phyloP scores from a whole-genome alignment of 2,113 vertebrate genomes.

The Polypterus bichir region DNA sequence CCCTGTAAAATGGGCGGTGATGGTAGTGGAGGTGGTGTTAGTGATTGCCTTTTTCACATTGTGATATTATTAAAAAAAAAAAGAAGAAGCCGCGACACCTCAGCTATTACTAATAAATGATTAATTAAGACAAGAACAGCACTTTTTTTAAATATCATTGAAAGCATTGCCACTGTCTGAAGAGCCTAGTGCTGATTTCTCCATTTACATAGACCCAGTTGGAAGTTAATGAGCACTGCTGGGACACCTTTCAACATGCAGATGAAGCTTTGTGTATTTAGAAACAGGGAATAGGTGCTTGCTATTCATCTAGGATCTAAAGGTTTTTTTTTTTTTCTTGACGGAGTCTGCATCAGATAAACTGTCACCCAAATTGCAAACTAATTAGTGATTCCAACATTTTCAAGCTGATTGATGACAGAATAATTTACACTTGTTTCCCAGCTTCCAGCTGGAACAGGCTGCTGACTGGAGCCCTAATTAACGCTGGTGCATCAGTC shows the following conservation, averaged over 20 bases:
- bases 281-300: conserved; percentile 68
- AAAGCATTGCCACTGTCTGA: conserved; percentile 56
- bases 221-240: conserved; percentile 77
- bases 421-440: conserved; percentile 98
- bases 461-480: conserved; percentile 84
- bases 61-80: conserved; percentile 48
- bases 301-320: conserved; percentile 74
- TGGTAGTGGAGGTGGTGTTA: conserved; percentile 24
- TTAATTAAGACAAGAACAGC: conserved; percentile 51
- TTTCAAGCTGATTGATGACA: conserved; percentile 95
- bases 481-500: conserved; percentile 93
- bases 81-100: conserved; percentile 65
- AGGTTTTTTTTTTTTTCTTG: conserved; percentile 44
- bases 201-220: conserved; percentile 75
- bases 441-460: conserved; percentile 91
- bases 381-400: conserved; percentile 98
- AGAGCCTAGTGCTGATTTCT: conserved; percentile 63
- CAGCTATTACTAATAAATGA: conserved; percentile 72
- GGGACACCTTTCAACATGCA: conserved; percentile 72
- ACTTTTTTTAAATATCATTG: conserved; percentile 52
- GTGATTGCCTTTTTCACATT: conserved; percentile 75
- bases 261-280: conserved; percentile 75
- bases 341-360: conserved; percentile 75
- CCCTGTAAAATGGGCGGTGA: conserved; percentile 47
- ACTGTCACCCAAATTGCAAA: conserved; percentile 95